These are phyloP conservation scores for Pseudorhombus dupliciocellatus DNA, from an alignment of 2,113 vertebrate species.

Conservation along the genomic window DNA sequence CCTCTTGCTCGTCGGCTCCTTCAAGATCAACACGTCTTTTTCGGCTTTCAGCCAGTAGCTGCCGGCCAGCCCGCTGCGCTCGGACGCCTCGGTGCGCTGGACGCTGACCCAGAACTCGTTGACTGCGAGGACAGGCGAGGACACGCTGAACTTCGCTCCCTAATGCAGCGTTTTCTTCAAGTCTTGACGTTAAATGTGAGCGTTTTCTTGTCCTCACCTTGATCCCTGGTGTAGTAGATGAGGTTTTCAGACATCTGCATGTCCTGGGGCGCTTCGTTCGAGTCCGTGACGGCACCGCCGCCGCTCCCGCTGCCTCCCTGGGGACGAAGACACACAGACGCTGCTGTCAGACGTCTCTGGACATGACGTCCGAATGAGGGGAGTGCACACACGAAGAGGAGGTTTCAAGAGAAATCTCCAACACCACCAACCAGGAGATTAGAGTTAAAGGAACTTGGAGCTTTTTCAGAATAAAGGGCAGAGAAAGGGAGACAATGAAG, in stretches of 20 bases:
- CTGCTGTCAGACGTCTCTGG: neutral
- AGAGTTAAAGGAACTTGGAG: neutral
- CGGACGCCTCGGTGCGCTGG: conserved; percentile 92
- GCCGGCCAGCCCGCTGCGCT: conserved; percentile 87
- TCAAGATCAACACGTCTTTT: conserved; percentile 83
- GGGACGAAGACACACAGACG: neutral
- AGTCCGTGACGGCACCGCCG: conserved; percentile 38
- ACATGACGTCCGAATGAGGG: neutral
- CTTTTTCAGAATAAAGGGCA: neutral
- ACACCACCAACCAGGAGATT: neutral
- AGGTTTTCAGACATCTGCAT: conserved; percentile 96
- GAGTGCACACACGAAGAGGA: no score
- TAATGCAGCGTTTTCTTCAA: neutral
- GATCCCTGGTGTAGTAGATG: conserved; percentile 91
- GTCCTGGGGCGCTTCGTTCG: conserved; percentile 70
- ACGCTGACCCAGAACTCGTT: conserved; percentile 91
- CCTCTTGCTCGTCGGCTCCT: conserved; percentile 82
- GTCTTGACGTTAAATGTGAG: no score
- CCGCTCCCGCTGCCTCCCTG: conserved; percentile 73
- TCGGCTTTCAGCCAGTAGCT: conserved; percentile 89
- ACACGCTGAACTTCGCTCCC: neutral
- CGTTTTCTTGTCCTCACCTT: conserved; percentile 81
- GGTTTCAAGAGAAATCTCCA: no score
- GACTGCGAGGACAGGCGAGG: conserved; percentile 62
- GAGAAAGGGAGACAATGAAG: neutral